Evolutionary conservation across 2,888 invertebrate species (phyloP), one percentile per base, ranked within the genome.

Genomic region (Amiota mariae): DNA sequence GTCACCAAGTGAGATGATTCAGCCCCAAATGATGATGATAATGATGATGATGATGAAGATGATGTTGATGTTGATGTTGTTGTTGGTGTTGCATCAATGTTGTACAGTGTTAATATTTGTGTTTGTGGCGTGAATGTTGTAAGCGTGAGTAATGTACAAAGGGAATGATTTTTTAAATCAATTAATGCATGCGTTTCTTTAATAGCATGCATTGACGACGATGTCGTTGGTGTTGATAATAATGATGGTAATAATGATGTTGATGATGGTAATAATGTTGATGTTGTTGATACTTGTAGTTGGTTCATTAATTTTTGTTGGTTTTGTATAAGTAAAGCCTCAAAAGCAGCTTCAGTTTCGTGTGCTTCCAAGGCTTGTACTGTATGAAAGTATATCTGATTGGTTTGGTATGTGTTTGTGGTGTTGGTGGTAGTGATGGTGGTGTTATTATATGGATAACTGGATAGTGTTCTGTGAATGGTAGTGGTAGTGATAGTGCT

Each of bases 131-230:
- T 85, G 79, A 82, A 87, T 73, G 88, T 85, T 78, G 88, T 88
- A 71, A 88, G 83, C 80, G 88, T 88, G 79, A 88, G 87, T 78
- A 88, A 76, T 81, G 88, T 87, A 82, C 88, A 88, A 79, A 85
- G 82, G 82, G 88, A 87, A 79, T 82, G 86, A 83, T 88, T 88
- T 77, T 85, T 81, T 79, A 88, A 83, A 80, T 88, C 88, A 81
- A 88, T 88, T 83, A 88, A 74, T 78, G 88, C 86, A 81, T 88
- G 87, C 78, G 87, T 87, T 87, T 87, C 87, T 87, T 87, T 86
- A 77, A 81, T 80, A 82, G 84, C 80, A 76, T 80, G 78, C 36
- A 36, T 36, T 72, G 78, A 78, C 77, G 75, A 51, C 72, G 76
- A 48, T 72, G 77, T 71, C 73, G 76, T 70, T 75, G 78, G 66